Base-by-base conservation (phyloP, 2,888 invertebrate genomes). In the Hemithea aestivaria region DNA sequence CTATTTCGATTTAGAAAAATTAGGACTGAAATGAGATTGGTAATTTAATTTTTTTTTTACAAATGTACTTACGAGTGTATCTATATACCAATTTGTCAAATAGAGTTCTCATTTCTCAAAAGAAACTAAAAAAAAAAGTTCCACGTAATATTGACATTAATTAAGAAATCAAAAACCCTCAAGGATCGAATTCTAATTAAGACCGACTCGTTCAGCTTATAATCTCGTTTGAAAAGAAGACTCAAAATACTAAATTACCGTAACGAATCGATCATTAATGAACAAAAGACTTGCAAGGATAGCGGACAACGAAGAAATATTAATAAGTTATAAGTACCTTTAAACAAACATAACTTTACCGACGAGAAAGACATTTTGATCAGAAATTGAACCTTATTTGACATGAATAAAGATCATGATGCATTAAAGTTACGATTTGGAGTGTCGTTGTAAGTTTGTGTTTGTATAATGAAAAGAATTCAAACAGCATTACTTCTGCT, bases 401-500 rank as follows among this genome's bases (percentile, higher is more conserved):
- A 5, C 16, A 9, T 33, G 7, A 20, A 40, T 48, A 51, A 25
- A 32, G 48, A 33, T 35, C 22, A 35, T 8, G 34, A 20, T 48
- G 6, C 22, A 22, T 8, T 33, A 27, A 7, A 16, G 2, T 6
- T 10, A 12, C 6, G 23, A 20, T 35, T 25, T 8, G 11, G 11
- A 25, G 24, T 9, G 39, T 20, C 39, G 24, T 25, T 10, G 24
- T 33, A 23, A 31, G 21, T 53, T 62, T 54, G 63, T 55, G 65
- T 63, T 66, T 63, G n/a, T n/a, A 66, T 73, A 73, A 74, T 69
- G 73, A 73, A 73, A 74, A 73, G 69, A 73, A 70, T 69, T 66
- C 66, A 52, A 57, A 59, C 59, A 67, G 51, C 65, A 65, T 73
- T 66, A 48, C 53, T 56, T 48, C 51, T 52, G 53, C 49, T 53